phyloP scores from a whole-genome alignment of 2,797 vertebrate species.

The Phylloscopus collybita region DNA sequence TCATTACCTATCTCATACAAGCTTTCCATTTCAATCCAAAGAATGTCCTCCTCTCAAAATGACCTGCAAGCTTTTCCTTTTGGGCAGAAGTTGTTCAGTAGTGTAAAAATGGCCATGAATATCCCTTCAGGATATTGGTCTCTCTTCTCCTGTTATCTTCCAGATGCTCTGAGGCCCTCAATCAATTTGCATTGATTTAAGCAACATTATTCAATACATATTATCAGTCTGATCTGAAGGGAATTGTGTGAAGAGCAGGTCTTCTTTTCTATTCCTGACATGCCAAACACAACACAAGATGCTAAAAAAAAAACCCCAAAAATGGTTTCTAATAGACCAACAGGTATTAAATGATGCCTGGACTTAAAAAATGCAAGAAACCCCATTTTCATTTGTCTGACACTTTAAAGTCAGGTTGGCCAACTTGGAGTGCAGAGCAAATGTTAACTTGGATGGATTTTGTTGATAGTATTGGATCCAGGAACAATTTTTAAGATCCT shows the following conservation, averaged over 20 bases:
- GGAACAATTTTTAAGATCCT: not conserved
- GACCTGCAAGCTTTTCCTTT: conserved; percentile 7
- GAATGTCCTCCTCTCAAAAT: not conserved
- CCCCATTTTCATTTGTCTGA: not conserved
- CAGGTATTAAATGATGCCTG: not conserved
- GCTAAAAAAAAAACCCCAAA: not conserved
- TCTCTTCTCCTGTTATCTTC: conserved; percentile 45
- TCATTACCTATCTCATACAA: not conserved
- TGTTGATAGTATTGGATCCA: not conserved
- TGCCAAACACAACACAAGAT: not conserved
- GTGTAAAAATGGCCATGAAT: conserved; percentile 3
- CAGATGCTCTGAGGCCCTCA: conserved; percentile 43
- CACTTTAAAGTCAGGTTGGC: not conserved
- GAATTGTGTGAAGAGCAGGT: conserved; percentile 20
- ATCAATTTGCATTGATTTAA: conserved; percentile 64
- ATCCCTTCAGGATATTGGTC: conserved; percentile 42
- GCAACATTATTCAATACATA: conserved; percentile 54
- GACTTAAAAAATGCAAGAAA: not conserved
- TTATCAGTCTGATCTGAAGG: conserved; percentile 51
- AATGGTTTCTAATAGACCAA: not conserved
- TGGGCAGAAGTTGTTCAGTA: not conserved
- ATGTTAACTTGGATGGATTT: not conserved
- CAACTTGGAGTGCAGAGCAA: not conserved
- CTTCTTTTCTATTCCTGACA: not conserved
- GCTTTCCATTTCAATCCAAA: not conserved